These are phyloP conservation scores for Eciton burchellii DNA, from an alignment of 1,140 invertebrate species.

Conservation along the genomic window DNA sequence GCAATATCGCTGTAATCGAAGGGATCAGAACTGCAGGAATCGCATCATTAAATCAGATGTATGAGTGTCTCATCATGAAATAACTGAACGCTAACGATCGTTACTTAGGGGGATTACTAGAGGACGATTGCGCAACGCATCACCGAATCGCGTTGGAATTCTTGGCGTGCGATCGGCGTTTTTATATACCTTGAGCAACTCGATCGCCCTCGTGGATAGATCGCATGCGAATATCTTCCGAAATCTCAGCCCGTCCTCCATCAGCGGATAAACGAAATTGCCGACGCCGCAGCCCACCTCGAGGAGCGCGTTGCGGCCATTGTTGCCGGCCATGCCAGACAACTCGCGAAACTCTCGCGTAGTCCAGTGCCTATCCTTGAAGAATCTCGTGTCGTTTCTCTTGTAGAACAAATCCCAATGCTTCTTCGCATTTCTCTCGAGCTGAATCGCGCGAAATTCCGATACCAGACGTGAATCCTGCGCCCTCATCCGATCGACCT, in stretches of 20 bases:
- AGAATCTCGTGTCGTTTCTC: conserved; percentile 95
- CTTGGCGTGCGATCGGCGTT: background rate
- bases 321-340: conserved; percentile 78
- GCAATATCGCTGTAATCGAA: too few species aligned
- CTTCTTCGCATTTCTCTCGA: conserved; percentile 95
- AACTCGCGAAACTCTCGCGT: conserved; percentile 97
- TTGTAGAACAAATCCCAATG: conserved; percentile 99
- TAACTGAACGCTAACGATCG: too few species aligned
- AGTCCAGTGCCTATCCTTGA: conserved; percentile 99
- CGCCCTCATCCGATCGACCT: conserved; percentile 87
- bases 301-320: conserved; percentile 86
- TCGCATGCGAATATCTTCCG: conserved; percentile 96
- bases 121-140: background rate
- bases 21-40: too few species aligned
- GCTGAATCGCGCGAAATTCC: conserved; percentile 91
- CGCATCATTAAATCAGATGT: too few species aligned
- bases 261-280: conserved; percentile 97
- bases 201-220: conserved; percentile 95
- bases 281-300: conserved; percentile 99
- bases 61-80: too few species aligned
- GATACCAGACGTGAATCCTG: conserved; percentile 91
- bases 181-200: conserved; percentile 90
- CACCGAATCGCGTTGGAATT: too few species aligned
- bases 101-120: background rate
- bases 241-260: conserved; percentile 91